Conservation (phyloP, 2,888 invertebrate genomes). For the Notodonta dromedarius region DNA sequence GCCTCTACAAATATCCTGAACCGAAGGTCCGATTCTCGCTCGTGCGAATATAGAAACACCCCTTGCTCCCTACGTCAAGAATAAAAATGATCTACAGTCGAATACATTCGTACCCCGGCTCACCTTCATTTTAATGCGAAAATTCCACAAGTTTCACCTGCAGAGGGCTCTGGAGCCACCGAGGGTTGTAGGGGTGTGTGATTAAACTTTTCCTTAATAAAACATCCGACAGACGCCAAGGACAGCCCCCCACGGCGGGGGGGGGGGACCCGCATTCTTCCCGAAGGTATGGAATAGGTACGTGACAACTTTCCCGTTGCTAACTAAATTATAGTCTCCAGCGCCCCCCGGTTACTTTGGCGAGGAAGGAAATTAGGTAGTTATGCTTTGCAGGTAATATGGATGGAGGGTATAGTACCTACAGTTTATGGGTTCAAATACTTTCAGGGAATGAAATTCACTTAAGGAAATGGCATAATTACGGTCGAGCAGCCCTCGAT, state of each 20-base stretch:
- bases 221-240: slow-evolving; percentile 27
- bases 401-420: not conserved
- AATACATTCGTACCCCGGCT: too few relatives aligned
- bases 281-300: slow-evolving; percentile 39
- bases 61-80: not conserved
- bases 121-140: slow-evolving; percentile 39
- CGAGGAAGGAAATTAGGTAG: slow-evolving; percentile 7
- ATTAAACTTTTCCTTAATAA: slow-evolving; percentile 46
- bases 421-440: slow-evolving; percentile 2
- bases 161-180: not conserved
- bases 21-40: not conserved
- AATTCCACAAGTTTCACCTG: slow-evolving; percentile 38
- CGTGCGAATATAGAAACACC: not conserved
- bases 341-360: slow-evolving; percentile 32
- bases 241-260: slow-evolving; percentile 4
- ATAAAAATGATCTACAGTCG: not conserved
- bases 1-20: too few relatives aligned
- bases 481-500: not conserved
- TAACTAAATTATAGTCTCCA: slow-evolving; percentile 52
- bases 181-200: slow-evolving; percentile 26
- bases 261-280: slow-evolving; percentile 40
- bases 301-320: slow-evolving; percentile 48
- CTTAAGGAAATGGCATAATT: not conserved
- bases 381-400: not conserved
- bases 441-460: not conserved